phyloP scores from a whole-genome alignment of 1,140 invertebrate species.

The Cardiocondyla obscurior region DNA sequence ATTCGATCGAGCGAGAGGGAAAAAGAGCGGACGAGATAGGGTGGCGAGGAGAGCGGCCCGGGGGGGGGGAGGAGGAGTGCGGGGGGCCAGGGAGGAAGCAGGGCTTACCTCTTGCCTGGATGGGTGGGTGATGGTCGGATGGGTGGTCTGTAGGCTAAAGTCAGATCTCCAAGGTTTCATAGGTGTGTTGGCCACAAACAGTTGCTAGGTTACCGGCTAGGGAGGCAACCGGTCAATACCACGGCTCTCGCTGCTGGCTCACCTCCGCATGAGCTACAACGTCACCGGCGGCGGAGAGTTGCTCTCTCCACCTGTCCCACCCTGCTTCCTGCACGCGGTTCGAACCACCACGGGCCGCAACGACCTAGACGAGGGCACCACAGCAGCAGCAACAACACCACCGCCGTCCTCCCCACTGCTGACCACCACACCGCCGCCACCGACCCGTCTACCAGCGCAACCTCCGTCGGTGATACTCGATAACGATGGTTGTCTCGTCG shows the following conservation, averaged over 20 bases:
- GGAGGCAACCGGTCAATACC: constrained; percentile 82
- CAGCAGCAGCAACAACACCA: constrained; percentile 61
- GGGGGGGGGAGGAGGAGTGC: not conserved
- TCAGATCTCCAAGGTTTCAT: constrained; percentile 81
- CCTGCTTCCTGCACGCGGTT: constrained; percentile 40
- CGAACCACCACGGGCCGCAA: constrained; percentile 33
- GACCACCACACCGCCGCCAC: not conserved
- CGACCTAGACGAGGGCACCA: constrained; percentile 10
- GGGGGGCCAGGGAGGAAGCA: constrained; percentile 14
- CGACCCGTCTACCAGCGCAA: constrained; percentile 24
- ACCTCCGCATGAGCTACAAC: constrained; percentile 77
- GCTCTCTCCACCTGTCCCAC: constrained; percentile 73
- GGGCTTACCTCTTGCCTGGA: constrained; percentile 45
- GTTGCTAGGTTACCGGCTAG: constrained; percentile 77
- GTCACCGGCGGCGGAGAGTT: constrained; percentile 75
- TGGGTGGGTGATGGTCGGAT: constrained; percentile 63
- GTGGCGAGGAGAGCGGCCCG: constrained; percentile 7
- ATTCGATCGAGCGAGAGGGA: constrained; percentile 68
- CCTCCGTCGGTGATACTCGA: constrained; percentile 53
- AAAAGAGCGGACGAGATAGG: constrained; percentile 42
- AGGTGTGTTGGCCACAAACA: constrained; percentile 81
- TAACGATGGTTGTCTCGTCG: constrained; percentile 36
- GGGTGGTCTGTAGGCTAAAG: constrained; percentile 71
- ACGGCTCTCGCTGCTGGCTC: constrained; percentile 74
- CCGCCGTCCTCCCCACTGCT: constrained; percentile 17